Evolutionary conservation across 2,113 vertebrate species (phyloP), one percentile per base, ranked within the genome.

Genomic region (Electrona antarctica): DNA sequence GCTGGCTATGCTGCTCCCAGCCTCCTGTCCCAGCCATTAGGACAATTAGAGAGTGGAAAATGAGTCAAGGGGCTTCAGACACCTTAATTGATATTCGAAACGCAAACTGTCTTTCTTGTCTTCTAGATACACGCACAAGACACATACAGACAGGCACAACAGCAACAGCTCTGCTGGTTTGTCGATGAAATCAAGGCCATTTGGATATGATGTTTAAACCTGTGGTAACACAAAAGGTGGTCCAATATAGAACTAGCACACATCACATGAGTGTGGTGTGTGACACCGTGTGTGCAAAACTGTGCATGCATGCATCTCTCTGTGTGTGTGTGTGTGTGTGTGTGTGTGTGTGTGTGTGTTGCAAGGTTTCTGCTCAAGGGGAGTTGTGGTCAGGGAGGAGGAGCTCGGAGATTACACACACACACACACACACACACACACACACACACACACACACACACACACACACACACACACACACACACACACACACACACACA

Each of bases 31-130:
- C 67, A 91, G 87, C 89, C 85, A 93, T 95, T 94, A 94, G 82
- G 93, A 89, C 91, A 94, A 94, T 94, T 92, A 94, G 85, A 91
- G 91, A 90, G 92, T 94, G 91, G 93, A 95, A 94, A 94, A 93
- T 93, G 89, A 94, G 93, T 92, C 86, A 89, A 90, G 90, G 29
- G 89, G 82, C 90, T 85, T 79, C 77, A 80, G 84, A 91, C 84
- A 83, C 73, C 81, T 93, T 92, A 90, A 92, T 90, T 92, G 90
- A 91, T 92, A 87, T 93, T 90, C 91, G 87, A 65, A 92, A 93
- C 80, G 78, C 33, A 83, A 89, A 83, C 80, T 77, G 83, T 89
- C 87, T 92, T 91, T 41, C 33, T 41, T 90, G 90, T n/a, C n/a
- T n/a, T n/a, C n/a, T n/a, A 41, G 3, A 41, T 41, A 6, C 33